Evolutionary conservation across 2,888 invertebrate genomes (phyloP).

Genomic region (Carpatolechia fugitivella): DNA sequence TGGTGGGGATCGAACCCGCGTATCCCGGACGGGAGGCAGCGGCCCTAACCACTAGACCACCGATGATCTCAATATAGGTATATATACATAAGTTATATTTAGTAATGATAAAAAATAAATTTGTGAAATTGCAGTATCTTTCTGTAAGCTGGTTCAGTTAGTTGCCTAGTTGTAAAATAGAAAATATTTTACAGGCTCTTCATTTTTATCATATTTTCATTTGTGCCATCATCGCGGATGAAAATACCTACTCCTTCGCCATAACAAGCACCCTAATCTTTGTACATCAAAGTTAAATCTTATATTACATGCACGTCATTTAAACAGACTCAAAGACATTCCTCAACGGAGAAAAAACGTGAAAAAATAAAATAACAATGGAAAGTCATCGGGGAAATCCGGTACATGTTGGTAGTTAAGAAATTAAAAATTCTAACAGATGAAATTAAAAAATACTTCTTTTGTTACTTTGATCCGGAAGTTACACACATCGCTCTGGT

Average conservation of each 20-base stretch:
- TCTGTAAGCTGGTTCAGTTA: too few species aligned
- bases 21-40: too few species aligned
- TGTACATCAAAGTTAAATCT: slow-evolving; percentile 71
- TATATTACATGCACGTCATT: slow-evolving; percentile 78
- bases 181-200: too few species aligned
- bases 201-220: too few species aligned
- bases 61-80: too few species aligned
- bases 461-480: neutral
- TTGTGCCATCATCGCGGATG: too few species aligned
- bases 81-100: too few species aligned
- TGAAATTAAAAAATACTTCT: slow-evolving; percentile 10
- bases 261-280: slow-evolving; percentile 65
- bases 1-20: too few species aligned
- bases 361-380: slow-evolving; percentile 75
- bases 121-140: too few species aligned
- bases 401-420: slow-evolving; percentile 43
- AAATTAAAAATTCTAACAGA: slow-evolving; percentile 62
- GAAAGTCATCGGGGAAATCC: slow-evolving; percentile 28
- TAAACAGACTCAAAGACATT: slow-evolving; percentile 77
- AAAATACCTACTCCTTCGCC: slow-evolving; percentile 18
- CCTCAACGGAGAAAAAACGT: slow-evolving; percentile 37
- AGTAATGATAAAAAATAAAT: too few species aligned
- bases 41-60: too few species aligned
- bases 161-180: too few species aligned
- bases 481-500: neutral